phyloP scores from a whole-genome alignment of 2,888 invertebrate genomes.

The Cataglyphis albicans region DNA sequence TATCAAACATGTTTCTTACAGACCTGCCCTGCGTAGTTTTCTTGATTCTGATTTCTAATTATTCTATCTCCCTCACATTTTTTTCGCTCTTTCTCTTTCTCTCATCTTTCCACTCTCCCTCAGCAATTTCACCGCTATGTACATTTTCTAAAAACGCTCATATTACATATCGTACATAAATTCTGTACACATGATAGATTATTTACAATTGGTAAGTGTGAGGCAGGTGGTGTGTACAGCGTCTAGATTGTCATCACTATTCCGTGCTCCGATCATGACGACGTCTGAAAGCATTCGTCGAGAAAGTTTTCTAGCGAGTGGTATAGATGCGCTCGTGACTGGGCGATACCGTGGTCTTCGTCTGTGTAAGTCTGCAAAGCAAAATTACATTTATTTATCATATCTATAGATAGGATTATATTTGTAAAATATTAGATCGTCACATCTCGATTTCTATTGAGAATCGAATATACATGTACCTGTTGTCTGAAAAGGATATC shows the following conservation, averaged over 20 bases:
- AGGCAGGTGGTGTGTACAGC: conserved; percentile 68
- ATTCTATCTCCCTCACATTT: conserved; percentile 9
- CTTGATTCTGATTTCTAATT: conserved; percentile 33
- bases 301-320: conserved; percentile 95
- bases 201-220: conserved; percentile 72
- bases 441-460: neutral
- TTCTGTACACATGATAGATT: conserved; percentile 81
- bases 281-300: conserved; percentile 87
- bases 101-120: neutral
- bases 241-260: conserved; percentile 67
- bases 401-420: neutral
- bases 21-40: conserved; percentile 44
- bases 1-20: conserved; percentile 63
- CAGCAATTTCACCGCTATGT: conserved; percentile 70
- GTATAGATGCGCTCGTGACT: conserved; percentile 95
- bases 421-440: neutral
- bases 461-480: conserved; percentile 87
- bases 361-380: conserved; percentile 94
- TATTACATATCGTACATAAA: conserved; percentile 83
- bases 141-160: conserved; percentile 75
- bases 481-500: conserved; percentile 97
- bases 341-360: conserved; percentile 95
- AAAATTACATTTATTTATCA: neutral
- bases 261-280: conserved; percentile 76
- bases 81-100: neutral